Evolutionary conservation across 2,888 invertebrate species (phyloP).

Genomic region (Bhutanitis thaidina): DNA sequence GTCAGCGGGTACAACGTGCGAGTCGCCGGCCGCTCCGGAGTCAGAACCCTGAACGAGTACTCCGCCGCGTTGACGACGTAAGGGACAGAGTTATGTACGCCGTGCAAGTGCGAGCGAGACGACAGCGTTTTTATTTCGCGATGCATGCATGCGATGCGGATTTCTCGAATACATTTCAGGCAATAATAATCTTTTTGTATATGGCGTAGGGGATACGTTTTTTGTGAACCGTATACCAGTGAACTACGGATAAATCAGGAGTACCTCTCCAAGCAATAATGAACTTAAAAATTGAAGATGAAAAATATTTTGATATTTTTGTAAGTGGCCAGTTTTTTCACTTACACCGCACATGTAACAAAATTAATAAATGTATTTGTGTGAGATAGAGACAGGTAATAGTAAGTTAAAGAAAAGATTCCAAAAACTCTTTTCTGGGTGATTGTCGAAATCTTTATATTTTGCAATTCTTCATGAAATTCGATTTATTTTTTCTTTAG

Average conservation of each 20-base stretch:
- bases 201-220: background rate
- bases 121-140: background rate
- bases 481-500: no score
- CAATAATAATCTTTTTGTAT: conserved; percentile 5
- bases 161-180: background rate
- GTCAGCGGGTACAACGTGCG: conserved; percentile 29
- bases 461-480: no score
- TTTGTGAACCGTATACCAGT: background rate
- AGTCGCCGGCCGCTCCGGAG: conserved; percentile 31
- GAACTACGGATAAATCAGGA: no score
- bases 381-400: background rate
- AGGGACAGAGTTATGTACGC: conserved; percentile 7
- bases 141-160: background rate
- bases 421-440: no score
- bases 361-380: background rate
- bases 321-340: background rate
- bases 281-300: background rate
- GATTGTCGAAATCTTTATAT: no score
- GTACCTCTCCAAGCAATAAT: background rate
- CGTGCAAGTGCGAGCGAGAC: conserved; percentile 3
- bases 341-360: background rate
- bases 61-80: conserved; percentile 27
- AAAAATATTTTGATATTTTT: background rate
- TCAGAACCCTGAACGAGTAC: conserved; percentile 29
- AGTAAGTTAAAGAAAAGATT: no score